Evolutionary conservation across 2,797 vertebrate species (phyloP).

Genomic region (Thunnus albacares): DNA sequence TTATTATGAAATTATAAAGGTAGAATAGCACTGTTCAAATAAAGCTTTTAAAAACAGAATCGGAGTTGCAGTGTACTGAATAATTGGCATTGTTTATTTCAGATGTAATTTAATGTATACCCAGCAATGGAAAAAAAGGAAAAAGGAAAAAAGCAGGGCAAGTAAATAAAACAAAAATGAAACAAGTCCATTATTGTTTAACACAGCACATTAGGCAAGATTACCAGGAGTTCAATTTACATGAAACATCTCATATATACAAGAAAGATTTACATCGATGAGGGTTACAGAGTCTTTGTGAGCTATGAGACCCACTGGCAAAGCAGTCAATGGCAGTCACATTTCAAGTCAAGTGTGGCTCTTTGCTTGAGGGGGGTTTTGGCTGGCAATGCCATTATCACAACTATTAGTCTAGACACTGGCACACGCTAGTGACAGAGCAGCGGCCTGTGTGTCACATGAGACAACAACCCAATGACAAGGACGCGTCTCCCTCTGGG

Average conservation of each 20-base stretch:
- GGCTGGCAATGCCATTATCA: conserved; percentile 77
- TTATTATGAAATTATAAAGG: conserved; percentile 91
- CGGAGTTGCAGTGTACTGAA: conserved; percentile 77
- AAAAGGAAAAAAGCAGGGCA: conserved; percentile 57
- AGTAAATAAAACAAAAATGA: conserved; percentile 73
- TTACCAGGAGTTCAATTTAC: conserved; percentile 89
- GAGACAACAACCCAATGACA: conserved; percentile 76
- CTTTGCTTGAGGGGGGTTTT: conserved; percentile 64
- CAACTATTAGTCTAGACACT: conserved; percentile 80
- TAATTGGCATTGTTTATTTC: conserved; percentile 81
- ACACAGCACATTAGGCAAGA: conserved; percentile 90
- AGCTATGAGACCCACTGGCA: conserved; percentile 73
- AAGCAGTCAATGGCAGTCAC: conserved; percentile 81
- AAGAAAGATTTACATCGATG: conserved; percentile 85
- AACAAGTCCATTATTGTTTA: conserved; percentile 87
- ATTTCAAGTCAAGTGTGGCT: conserved; percentile 79
- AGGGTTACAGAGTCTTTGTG: conserved; percentile 79
- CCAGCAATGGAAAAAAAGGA: conserved; percentile 59
- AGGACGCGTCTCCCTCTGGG: conserved; percentile 70
- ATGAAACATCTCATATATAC: conserved; percentile 89
- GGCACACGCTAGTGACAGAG: conserved; percentile 75
- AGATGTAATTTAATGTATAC: conserved; percentile 80
- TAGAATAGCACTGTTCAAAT: conserved; percentile 86
- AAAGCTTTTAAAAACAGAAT: conserved; percentile 81
- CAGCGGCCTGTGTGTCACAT: conserved; percentile 67